Base-by-base conservation (phyloP, 2,797 vertebrate species). In the Kryptolebias ocellatus region DNA sequence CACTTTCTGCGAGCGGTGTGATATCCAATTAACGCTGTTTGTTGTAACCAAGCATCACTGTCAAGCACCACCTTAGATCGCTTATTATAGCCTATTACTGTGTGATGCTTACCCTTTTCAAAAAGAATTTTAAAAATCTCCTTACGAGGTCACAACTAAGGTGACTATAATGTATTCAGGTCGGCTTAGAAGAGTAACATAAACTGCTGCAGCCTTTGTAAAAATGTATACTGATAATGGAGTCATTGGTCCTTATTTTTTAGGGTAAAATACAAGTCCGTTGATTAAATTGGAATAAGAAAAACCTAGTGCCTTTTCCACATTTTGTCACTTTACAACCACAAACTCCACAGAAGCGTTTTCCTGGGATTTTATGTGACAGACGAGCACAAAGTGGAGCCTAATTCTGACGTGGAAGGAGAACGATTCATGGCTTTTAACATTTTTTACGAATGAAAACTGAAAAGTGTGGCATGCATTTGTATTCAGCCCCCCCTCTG, bases 1-100 rank as follows among this genome's bases (percentile, higher is more conserved):
- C 44, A 42, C 44, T 54, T 34, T 62, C 27, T 76, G 70, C 55
- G 37, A 80, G 52, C 15, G 9, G 64, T 52, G 54, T 71, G 65
- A 72, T 64, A 80, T 81, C 82, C 62, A 83, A 73, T 81, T 84
- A 80, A 71, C 24, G 83, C 63, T 53, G 27, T 24, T 50, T 18
- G 29, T 42, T 67, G 63, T 67, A 70, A 67, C 63, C 4, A 15
- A 75, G 69, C 27, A 20, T 67, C 67, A 51, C 29, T 67, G 68
- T 61, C 72, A 62, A 64, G 39, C 64, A 64, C 67, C 72, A 67
- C 53, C 61, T 74, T 37, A 57, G 42, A 81, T 85, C 64, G 60
- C 18, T 61, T 54, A 64, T 61, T 54, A 64, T 59, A 31, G 67
- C 76, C 24, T 55, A 65, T 58, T 56, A 46, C 16, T 59, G 4